Evolutionary conservation across 2,888 invertebrate genomes (phyloP).

Genomic region (Myathropa florea): DNA sequence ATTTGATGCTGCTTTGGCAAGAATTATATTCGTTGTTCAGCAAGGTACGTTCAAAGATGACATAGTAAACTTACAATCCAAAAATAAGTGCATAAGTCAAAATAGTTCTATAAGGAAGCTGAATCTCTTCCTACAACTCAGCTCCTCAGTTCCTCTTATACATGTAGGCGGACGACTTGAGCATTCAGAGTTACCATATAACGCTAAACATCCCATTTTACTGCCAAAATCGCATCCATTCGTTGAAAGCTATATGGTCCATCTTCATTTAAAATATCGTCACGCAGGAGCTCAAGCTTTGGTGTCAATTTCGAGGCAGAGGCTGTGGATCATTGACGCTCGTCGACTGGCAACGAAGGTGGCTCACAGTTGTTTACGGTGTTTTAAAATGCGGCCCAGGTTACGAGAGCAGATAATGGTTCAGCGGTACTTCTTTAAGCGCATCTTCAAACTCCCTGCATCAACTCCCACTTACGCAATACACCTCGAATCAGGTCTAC

Average conservation of each 20-base stretch:
- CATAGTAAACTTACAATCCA: neutral
- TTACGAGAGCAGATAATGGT: conserved; percentile 56
- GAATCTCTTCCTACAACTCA: conserved; percentile 68
- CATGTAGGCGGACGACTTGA: conserved; percentile 74
- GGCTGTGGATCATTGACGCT: conserved; percentile 58
- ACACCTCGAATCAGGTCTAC: too few species aligned
- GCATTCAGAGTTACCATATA: conserved; percentile 65
- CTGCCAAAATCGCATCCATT: conserved; percentile 69
- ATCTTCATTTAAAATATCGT: conserved; percentile 23
- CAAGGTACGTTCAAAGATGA: conserved; percentile 9
- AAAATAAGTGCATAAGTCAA: neutral
- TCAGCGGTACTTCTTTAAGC: too few species aligned
- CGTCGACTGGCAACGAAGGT: conserved; percentile 33
- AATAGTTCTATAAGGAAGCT: conserved; percentile 36
- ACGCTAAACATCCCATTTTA: conserved; percentile 73
- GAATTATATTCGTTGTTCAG: conserved; percentile 17
- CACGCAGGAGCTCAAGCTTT: conserved; percentile 52
- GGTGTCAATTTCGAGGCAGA: conserved; percentile 33
- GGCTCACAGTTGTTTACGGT: conserved; percentile 34
- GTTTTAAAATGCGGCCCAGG: conserved; percentile 53
- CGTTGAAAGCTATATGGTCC: conserved; percentile 18
- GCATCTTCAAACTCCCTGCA: too few species aligned
- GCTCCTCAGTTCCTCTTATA: conserved; percentile 19
- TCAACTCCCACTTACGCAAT: too few species aligned
- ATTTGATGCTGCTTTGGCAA: conserved; percentile 19